Percentiles rank a stretch among this genome's conserved stretches.
phyloP scores from a whole-genome alignment of 2,113 vertebrate species.

The Xenopus borealis region DNA sequence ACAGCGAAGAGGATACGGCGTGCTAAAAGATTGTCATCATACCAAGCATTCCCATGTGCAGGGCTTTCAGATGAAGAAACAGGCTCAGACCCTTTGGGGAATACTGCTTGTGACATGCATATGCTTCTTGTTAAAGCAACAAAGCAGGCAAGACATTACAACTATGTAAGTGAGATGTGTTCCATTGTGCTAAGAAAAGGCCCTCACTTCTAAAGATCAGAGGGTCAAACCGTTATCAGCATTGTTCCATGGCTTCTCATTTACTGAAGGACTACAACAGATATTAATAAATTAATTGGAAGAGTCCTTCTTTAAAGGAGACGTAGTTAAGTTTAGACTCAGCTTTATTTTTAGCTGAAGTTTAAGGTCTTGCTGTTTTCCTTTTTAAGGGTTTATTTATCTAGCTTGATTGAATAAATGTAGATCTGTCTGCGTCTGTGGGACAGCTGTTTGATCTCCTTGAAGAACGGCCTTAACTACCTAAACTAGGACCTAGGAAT shows the following conservation, averaged over 20 bases:
- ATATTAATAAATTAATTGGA: background rate
- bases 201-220: slow-evolving; percentile 7
- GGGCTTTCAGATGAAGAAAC: slow-evolving; percentile 12
- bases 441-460: no score
- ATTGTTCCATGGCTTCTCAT: slow-evolving; percentile 25
- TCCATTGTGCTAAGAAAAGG: slow-evolving; percentile 26
- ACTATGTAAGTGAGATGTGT: slow-evolving; percentile 16
- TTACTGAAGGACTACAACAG: slow-evolving; percentile 10
- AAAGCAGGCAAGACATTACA: slow-evolving; percentile 31
- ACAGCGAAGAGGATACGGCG: slow-evolving; percentile 14
- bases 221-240: slow-evolving; percentile 20
- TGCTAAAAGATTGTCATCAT: slow-evolving; percentile 43
- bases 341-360: no score
- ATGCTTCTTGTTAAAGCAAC: slow-evolving; percentile 41
- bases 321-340: background rate
- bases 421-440: no score
- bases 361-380: no score
- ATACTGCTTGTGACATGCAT: slow-evolving; percentile 33
- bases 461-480: no score
- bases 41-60: slow-evolving; percentile 30
- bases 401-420: no score
- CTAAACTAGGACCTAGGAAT: no score
- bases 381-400: no score
- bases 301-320: background rate
- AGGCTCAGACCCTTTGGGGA: slow-evolving; percentile 24